A percentile compares a stretch with the other conserved stretches of the same genome.
These are phyloP conservation scores for Lates calcarifer DNA, from an alignment of 2,113 vertebrate species.

Conservation along the genomic window DNA sequence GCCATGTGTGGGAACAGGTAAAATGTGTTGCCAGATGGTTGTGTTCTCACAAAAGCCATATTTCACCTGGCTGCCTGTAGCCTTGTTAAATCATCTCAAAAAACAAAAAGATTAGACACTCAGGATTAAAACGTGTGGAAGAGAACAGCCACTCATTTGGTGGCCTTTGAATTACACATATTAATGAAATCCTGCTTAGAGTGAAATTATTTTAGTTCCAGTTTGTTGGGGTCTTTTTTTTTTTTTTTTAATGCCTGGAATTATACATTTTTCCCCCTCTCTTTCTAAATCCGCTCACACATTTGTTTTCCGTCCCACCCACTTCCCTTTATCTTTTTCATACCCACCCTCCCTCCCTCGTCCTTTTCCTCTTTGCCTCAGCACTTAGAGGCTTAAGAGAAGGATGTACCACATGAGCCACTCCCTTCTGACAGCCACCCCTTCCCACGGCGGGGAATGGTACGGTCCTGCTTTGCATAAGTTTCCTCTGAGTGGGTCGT, in stretches of 20 bases:
- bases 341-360: slow-evolving; percentile 68
- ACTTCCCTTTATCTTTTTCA: slow-evolving; percentile 77
- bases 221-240: slow-evolving; percentile 67
- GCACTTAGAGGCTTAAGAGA: slow-evolving; percentile 84
- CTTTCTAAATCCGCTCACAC: slow-evolving; percentile 79
- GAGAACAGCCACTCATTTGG: slow-evolving; percentile 64
- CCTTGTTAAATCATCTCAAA: slow-evolving; percentile 81
- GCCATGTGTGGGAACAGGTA: slow-evolving; percentile 80
- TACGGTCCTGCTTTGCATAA: slow-evolving; percentile 97
- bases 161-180: slow-evolving; percentile 62
- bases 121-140: slow-evolving; percentile 71
- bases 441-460: slow-evolving; percentile 86
- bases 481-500: slow-evolving; percentile 94
- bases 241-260: slow-evolving; percentile 70
- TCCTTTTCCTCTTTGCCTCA: slow-evolving; percentile 81
- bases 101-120: slow-evolving; percentile 76
- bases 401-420: slow-evolving; percentile 78
- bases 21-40: slow-evolving; percentile 80
- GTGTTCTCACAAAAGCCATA: slow-evolving; percentile 65
- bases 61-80: slow-evolving; percentile 72
- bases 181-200: slow-evolving; percentile 65
- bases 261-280: slow-evolving; percentile 61
- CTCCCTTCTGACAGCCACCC: slow-evolving; percentile 77
- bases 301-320: slow-evolving; percentile 82
- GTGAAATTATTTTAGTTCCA: slow-evolving; percentile 68